Base-by-base conservation (phyloP, 2,113 vertebrate species). In the Hydrochoerus hydrochaeris region DNA sequence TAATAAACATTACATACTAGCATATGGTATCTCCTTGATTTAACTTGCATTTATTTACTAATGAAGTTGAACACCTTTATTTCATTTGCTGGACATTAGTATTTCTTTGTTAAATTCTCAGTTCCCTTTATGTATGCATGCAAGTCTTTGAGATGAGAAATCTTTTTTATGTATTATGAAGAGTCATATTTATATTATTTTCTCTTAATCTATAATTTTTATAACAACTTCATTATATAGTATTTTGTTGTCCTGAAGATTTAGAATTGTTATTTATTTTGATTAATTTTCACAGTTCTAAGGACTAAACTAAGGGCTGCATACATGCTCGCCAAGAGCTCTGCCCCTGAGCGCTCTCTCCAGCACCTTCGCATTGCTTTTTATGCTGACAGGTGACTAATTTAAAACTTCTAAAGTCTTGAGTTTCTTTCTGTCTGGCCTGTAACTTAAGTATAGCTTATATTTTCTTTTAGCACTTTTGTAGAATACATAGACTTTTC, bases 71-170 rank as follows among this genome's bases (percentile, higher is more conserved):
- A 7, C 38, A 88, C 85, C 46, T 93, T 80, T 88, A 67, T 9
- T 65, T 65, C 1, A 65, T 75, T 85, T 80, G 62, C 49, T 93
- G 46, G 80, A 46, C 35, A 67, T 91, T 41, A 81, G 20, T 90
- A 54, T 90, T 44, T 90, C n/a, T 69, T 77, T 17, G 7, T 49
- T 97, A 30, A 95, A 82, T 85, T 95, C 35, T 93, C 24, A 81
- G 17, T 89, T 85, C 88, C 13, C 4, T 97, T 89, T 78, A 17
- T 19, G 38, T 90, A 78, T 0, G 46, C n/a, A 35, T 60, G 49
- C 19, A 63, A 3, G 84, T 96, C 28, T 88, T 94, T 85, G 46
- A 92, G 35, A 38, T 78, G 44, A 67, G 54, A 54, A 83, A 73
- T 1, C 49, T 20, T 73, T 52, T 90, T 93, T 90, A 44, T 62